phyloP scores from a whole-genome alignment of 2,797 vertebrate genomes.

The Artibeus lituratus region DNA sequence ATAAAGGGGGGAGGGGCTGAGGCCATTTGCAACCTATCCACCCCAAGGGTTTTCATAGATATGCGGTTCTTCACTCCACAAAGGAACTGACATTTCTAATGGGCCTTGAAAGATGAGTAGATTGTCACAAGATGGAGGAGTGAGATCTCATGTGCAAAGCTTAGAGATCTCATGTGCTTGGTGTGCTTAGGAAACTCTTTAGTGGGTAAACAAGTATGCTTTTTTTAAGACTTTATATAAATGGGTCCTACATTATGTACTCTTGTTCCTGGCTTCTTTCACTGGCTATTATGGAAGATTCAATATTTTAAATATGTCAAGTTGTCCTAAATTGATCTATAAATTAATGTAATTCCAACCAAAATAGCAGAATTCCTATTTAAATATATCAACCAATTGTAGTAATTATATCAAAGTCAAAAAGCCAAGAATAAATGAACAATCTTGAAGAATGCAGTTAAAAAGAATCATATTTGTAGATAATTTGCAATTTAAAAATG shows the following conservation, averaged over 20 bases:
- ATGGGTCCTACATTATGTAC: background rate
- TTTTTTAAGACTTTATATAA: background rate
- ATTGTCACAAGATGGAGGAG: background rate
- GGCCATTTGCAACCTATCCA: background rate
- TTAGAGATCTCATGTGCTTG: background rate
- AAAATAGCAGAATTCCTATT: background rate
- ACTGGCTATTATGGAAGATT: background rate
- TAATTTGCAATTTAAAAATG: background rate
- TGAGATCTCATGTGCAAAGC: background rate
- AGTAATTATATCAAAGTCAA: background rate
- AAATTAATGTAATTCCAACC: background rate
- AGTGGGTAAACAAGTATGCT: background rate
- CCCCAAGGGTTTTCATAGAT: background rate
- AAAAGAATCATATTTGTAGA: background rate
- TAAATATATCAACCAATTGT: background rate
- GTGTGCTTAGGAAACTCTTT: background rate
- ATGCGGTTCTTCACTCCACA: background rate
- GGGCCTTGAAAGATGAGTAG: background rate
- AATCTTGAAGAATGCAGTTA: background rate
- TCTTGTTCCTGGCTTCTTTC: background rate
- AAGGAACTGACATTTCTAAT: background rate
- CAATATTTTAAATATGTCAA: background rate
- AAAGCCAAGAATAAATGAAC: background rate
- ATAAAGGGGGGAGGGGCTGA: background rate
- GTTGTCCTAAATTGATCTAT: background rate